Percentiles rank a stretch among this genome's conserved stretches.
Conservation (phyloP, 1,140 invertebrate genomes). For the Megathymus violae region DNA sequence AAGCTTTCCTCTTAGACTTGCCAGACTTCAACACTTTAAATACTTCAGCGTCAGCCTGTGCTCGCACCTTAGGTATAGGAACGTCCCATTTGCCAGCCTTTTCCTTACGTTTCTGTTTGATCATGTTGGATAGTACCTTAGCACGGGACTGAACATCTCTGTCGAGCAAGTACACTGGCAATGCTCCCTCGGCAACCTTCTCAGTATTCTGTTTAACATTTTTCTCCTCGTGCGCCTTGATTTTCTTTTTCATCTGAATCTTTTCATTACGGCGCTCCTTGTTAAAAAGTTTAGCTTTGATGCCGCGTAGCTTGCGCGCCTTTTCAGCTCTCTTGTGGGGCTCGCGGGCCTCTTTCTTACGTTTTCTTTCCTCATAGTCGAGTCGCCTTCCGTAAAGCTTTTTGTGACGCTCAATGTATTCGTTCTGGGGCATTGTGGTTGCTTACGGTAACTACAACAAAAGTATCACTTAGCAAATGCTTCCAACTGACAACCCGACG, state of each 20-base stretch:
- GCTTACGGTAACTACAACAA: slow-evolving; percentile 82
- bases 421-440: slow-evolving; percentile 98
- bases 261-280: slow-evolving; percentile 98
- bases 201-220: slow-evolving; percentile 94
- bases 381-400: slow-evolving; percentile 98
- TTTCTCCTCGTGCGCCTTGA: slow-evolving; percentile 96
- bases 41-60: slow-evolving; percentile 98
- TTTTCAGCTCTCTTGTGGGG: slow-evolving; percentile 95
- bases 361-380: slow-evolving; percentile 98
- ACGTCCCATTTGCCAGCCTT: slow-evolving; percentile 99
- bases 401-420: slow-evolving; percentile 98
- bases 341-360: slow-evolving; percentile 97
- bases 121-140: slow-evolving; percentile 99
- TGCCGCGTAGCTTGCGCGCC: slow-evolving; percentile 95
- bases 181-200: slow-evolving; percentile 93
- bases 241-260: slow-evolving; percentile 99
- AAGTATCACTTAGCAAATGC: slow-evolving; percentile 63
- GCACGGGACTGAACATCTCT: slow-evolving; percentile 96
- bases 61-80: slow-evolving; percentile 98
- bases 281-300: slow-evolving; percentile 99
- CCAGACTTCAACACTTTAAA: slow-evolving; percentile 98
- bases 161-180: slow-evolving; percentile 98
- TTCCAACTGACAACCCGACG: slow-evolving; percentile 37
- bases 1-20: slow-evolving; percentile 97
- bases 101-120: slow-evolving; percentile 99